Base-by-base conservation (phyloP, 2,797 vertebrate genomes). In the Pelobates cultripes region DNA sequence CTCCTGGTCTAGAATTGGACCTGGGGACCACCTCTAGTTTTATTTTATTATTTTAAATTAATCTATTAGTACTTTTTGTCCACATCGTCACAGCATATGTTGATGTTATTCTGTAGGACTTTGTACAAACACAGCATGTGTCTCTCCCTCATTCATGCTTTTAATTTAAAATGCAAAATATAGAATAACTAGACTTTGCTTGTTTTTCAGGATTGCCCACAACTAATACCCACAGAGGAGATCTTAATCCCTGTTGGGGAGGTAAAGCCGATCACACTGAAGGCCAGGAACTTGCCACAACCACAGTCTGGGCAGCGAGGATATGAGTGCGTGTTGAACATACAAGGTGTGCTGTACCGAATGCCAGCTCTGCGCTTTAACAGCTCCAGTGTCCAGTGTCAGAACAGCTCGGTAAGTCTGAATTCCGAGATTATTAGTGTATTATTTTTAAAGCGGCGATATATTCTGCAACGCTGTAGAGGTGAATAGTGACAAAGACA, bases 361-460 rank as follows among this genome's bases (percentile, higher is more conserved):
- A 97, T 99, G 86, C 98, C 98, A 0, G 98, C 98, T 43, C 95
- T 99, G 71, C 96, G 98, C 85, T 99, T 99, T 94, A 99, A 99
- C 93, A 99, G 97, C 91, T 99, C 98, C 91, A 99, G 97, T 1
- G 97, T 99, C 78, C 98, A 99, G 90, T 99, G 98, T 90, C 98
- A 99, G 91, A 99, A 99, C 92, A 99, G 97, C 89, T 99, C 97
- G 91, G 98, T 99, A 90, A 89, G 96, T 75, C 13, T 51, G 7
- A 47, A 17, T 41, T 1, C 42, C 17, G 1, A 64, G 17, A 14
- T 57, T 15, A 51, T 51, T 6, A 51, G 5, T 51, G 10, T 51
- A 1, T 61, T n/a, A 61, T 15, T 61, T 5, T 12, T 13, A 61
- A 3, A 5, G 57, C 5, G 57, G 12, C 57, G 15, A 61, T 10